These are phyloP conservation scores for Hyposoter dolosus DNA, from an alignment of 2,888 invertebrate genomes.

Conservation along the genomic window DNA sequence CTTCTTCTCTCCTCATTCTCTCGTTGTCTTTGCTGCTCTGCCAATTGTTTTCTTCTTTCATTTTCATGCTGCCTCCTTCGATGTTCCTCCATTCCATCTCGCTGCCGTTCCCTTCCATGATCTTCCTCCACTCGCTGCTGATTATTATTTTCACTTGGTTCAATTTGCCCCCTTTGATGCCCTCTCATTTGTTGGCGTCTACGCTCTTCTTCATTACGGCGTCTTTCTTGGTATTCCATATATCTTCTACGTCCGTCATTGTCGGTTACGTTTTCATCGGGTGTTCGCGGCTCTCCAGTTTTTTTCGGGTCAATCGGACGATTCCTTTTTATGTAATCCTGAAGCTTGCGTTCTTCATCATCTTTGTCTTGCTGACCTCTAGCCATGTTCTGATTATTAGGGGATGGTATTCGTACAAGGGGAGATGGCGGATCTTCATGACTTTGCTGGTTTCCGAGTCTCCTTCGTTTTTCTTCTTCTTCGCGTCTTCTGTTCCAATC, in stretches of 20 bases:
- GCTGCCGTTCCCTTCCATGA: slow-evolving; percentile 31
- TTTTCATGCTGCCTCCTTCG: slow-evolving; percentile 28
- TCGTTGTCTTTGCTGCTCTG: slow-evolving; percentile 38
- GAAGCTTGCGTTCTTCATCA: slow-evolving; percentile 57
- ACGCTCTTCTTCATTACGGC: slow-evolving; percentile 30
- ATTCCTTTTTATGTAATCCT: slow-evolving; percentile 74
- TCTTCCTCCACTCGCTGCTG: slow-evolving; percentile 32
- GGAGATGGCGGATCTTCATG: slow-evolving; percentile 47
- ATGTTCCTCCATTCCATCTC: slow-evolving; percentile 51
- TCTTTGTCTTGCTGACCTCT: slow-evolving; percentile 39
- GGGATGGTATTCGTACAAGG: slow-evolving; percentile 57
- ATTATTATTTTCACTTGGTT: slow-evolving; percentile 23
- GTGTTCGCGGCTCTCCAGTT: slow-evolving; percentile 9
- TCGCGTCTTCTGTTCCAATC: slow-evolving; percentile 64
- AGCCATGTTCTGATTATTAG: slow-evolving; percentile 24
- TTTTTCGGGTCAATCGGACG: slow-evolving; percentile 70
- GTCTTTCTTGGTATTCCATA: slow-evolving; percentile 35
- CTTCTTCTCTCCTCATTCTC: slow-evolving; percentile 51
- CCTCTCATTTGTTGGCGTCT: slow-evolving; percentile 46
- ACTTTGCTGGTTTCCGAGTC: slow-evolving; percentile 47
- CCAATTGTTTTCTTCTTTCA: slow-evolving; percentile 32
- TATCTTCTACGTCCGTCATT: slow-evolving; percentile 45
- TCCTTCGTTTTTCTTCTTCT: slow-evolving; percentile 64
- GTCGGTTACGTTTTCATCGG: slow-evolving; percentile 34
- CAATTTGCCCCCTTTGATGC: slow-evolving; percentile 10